These are phyloP conservation scores for Rhabdomys pumilio DNA, from an alignment of 2,797 vertebrate species.

Conservation along the genomic window DNA sequence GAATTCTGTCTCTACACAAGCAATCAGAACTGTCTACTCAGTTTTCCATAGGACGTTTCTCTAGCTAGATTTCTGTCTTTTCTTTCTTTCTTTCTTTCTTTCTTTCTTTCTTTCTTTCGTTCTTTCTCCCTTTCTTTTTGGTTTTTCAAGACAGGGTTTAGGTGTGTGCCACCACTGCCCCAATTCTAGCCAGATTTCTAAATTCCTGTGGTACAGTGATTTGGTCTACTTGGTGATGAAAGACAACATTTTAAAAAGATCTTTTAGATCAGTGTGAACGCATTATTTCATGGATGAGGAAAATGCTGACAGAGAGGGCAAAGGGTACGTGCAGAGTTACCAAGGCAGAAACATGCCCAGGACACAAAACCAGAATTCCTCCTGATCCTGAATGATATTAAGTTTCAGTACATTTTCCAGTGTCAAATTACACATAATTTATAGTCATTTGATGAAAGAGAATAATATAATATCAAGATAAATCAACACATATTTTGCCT, in stretches of 20 bases:
- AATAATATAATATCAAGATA: conserved; percentile 4
- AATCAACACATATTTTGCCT: background rate
- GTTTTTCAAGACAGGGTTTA: background rate
- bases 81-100: background rate
- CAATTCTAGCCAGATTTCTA: background rate
- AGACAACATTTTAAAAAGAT: background rate
- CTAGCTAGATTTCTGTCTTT: background rate
- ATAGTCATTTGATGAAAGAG: background rate
- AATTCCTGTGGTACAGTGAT: background rate
- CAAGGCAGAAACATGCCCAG: background rate
- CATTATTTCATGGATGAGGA: background rate
- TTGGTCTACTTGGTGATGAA: background rate
- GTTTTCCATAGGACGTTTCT: background rate
- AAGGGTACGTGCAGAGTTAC: background rate
- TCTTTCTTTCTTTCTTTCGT: too few relatives aligned
- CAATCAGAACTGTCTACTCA: background rate
- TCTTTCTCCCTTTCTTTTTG: background rate
- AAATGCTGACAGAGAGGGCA: background rate
- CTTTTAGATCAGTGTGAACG: conserved; percentile 5
- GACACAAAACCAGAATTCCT: background rate
- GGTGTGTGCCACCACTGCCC: background rate
- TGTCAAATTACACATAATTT: background rate
- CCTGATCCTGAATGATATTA: background rate
- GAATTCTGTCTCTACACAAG: background rate
- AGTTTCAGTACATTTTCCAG: background rate